These are phyloP conservation scores for Anisognathus igniventris DNA, from an alignment of 2,797 vertebrate species.

Conservation along the genomic window DNA sequence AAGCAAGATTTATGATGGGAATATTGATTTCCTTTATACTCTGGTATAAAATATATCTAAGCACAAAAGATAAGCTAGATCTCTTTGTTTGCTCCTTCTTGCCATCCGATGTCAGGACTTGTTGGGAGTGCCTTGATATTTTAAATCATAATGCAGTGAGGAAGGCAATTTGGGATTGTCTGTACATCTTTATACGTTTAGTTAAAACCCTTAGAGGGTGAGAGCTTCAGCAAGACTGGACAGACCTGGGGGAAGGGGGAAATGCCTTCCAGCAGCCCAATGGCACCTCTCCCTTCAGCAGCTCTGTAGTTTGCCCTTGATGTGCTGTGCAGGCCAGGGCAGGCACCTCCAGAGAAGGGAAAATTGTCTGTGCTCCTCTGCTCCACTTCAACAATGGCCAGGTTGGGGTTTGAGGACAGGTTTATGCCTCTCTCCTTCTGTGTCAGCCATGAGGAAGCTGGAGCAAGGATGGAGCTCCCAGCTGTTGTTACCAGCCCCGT, in stretches of 20 bases:
- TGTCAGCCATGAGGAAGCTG: neutral
- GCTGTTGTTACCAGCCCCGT: neutral
- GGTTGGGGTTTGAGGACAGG: neutral
- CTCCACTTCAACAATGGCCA: neutral
- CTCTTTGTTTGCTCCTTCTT: conserved; percentile 54
- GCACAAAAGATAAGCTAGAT: conserved; percentile 43
- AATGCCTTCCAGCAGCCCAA: neutral
- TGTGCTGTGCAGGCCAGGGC: rapidly evolving
- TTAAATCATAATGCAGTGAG: conserved; percentile 9
- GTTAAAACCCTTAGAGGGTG: neutral
- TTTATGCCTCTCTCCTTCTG: neutral
- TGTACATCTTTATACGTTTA: neutral
- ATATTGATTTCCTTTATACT: conserved; percentile 69
- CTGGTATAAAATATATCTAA: conserved; percentile 57
- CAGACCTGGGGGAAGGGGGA: neutral
- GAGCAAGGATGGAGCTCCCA: neutral
- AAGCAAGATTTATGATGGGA: conserved; percentile 63
- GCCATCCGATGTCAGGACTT: conserved; percentile 30
- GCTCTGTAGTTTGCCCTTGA: neutral
- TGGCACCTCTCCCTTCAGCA: neutral
- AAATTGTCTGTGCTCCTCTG: neutral
- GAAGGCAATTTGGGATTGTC: neutral
- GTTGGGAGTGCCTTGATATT: conserved; percentile 28
- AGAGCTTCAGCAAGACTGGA: neutral
- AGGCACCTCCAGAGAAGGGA: neutral